Base-by-base conservation (phyloP, 2,797 vertebrate genomes). In the Pipistrellus pygmaeus region DNA sequence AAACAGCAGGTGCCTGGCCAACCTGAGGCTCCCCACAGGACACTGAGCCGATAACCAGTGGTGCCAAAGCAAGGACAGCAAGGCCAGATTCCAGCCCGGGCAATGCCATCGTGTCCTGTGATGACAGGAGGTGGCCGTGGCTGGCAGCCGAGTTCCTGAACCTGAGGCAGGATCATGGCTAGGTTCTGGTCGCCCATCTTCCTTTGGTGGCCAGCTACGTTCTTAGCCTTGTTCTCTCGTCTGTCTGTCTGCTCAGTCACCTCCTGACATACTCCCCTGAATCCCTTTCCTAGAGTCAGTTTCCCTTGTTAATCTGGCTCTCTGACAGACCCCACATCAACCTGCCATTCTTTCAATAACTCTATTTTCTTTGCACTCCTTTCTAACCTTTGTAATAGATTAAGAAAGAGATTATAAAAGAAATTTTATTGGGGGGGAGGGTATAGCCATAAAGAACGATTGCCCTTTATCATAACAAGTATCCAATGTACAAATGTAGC, bases 271-370 rank as follows among this genome's bases (percentile, higher is more conserved):
- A 20, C 4, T 77, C 41, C 48, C 76, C 60, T 3, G 72, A 17
- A 51, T 27, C 32, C 32, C 35, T 38, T 76, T 21, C 25, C 44
- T 38, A 27, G 13, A 71, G 71, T 89, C 35, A 15, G 17, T 48
- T 82, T 77, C 44, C 91, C 38, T 77, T 83, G 10, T 86, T 90
- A 86, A 35, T 27, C 44, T 83, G n/a, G 14, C 23, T 85, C 20
- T 78, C 41, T 87, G 32, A 32, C 27, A 64, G n/a, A 23, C 12
- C 35, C 35, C 20, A 32, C 57, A 38, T 9, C 35, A 87, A 27
- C 1, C 12, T 35, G 17, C 21, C 41, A 64, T 64, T 75, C 21
- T 51, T 73, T 53, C 68, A 35, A n/a, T 64, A 38, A 77, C 60
- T 89, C 48, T 27, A 15, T 73, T 44, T 68, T 71, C 76, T 32